Percentiles rank a stretch among this genome's conserved stretches.
Conservation (phyloP, 2,888 invertebrate genomes). For the Macrostomum cliftonense region DNA sequence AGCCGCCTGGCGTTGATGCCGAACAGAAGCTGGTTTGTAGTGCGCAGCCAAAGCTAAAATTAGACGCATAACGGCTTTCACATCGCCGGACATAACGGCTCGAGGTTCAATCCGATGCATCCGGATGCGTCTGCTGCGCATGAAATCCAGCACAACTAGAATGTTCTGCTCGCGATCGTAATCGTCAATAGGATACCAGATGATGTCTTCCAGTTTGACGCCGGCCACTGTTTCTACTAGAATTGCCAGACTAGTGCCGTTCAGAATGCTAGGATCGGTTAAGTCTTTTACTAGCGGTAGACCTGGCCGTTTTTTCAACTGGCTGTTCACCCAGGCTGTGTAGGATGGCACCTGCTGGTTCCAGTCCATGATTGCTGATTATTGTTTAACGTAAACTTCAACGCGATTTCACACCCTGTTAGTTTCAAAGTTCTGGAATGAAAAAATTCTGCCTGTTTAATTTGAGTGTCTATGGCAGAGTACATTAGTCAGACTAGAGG, state of each 20-base stretch:
- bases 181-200: conserved; percentile 22
- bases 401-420: too few species aligned
- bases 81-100: conserved; percentile 39
- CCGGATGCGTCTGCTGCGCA: conserved; percentile 32
- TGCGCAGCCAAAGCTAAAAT: conserved; percentile 40
- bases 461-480: too few species aligned
- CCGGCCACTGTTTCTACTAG: conserved; percentile 39
- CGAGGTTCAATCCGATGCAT: conserved; percentile 26
- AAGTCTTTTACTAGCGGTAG: conserved; percentile 35
- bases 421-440: too few species aligned
- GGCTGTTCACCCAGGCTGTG: conserved; percentile 40
- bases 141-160: conserved; percentile 35
- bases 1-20: neutral
- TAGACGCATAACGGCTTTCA: conserved; percentile 39
- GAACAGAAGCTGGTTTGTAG: conserved; percentile 27
- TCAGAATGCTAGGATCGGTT: conserved; percentile 32
- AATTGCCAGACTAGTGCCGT: conserved; percentile 36
- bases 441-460: too few species aligned
- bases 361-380: neutral
- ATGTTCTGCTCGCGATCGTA: conserved; percentile 35
- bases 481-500: too few species aligned
- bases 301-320: conserved; percentile 37
- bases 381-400: too few species aligned
- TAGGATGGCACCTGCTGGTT: conserved; percentile 34
- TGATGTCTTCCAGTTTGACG: conserved; percentile 28